phyloP scores from a whole-genome alignment of 2,888 invertebrate genomes.

The Microplitis deprimator region DNA sequence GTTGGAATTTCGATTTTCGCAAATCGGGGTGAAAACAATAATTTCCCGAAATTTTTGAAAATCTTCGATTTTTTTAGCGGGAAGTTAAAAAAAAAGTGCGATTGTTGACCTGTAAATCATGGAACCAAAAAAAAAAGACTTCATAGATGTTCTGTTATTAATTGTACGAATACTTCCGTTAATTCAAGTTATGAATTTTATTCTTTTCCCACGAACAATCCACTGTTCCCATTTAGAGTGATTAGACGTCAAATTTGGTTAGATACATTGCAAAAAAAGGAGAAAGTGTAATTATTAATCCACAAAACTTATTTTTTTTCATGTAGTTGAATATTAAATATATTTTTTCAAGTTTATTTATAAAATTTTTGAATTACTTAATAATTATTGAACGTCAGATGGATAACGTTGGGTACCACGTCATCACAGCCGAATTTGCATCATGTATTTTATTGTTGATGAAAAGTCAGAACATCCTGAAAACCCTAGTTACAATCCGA shows the following conservation, averaged over 20 bases:
- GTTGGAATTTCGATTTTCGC: too few species aligned
- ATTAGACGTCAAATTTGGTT: constrained; percentile 4
- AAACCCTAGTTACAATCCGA: constrained; percentile 6
- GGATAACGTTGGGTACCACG: constrained; percentile 6
- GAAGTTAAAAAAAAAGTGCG: too few species aligned
- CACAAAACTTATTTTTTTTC: neutral
- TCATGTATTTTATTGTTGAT: constrained; percentile 11
- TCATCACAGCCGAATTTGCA: constrained; percentile 2
- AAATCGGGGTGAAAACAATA: too few species aligned
- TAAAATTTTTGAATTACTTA: neutral
- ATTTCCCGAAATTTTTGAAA: too few species aligned
- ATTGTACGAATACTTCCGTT: neutral
- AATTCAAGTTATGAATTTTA: constrained; percentile 7
- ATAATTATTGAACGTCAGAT: neutral
- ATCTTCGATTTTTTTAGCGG: too few species aligned
- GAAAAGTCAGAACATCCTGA: constrained; percentile 16
- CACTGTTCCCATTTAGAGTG: neutral
- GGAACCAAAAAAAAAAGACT: too few species aligned
- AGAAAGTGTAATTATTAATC: neutral
- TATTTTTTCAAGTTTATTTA: neutral
- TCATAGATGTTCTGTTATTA: too few species aligned
- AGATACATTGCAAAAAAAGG: constrained; percentile 3
- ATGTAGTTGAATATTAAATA: neutral
- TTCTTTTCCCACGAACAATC: constrained; percentile 11
- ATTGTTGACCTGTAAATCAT: too few species aligned